Conservation (phyloP, 2,113 vertebrate genomes). For the Maccullochella peelii region DNA sequence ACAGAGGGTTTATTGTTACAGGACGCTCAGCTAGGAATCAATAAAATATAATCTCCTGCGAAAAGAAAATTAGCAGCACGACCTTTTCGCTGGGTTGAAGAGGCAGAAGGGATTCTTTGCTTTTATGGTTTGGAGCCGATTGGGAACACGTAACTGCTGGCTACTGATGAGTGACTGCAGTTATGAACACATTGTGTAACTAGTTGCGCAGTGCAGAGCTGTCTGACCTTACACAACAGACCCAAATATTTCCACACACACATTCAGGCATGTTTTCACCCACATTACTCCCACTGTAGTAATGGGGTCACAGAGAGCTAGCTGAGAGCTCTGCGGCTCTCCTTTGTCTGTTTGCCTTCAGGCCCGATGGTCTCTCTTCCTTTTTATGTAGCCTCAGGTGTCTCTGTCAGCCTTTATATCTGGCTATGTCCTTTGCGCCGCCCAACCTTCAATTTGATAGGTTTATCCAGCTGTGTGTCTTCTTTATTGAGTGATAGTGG, state of each 20-base stretch:
- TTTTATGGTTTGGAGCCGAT: background rate
- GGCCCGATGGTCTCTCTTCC: background rate
- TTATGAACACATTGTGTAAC: constrained; percentile 38
- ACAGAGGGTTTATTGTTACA: constrained; percentile 38
- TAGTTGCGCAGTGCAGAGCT: constrained; percentile 43
- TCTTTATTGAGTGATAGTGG: background rate
- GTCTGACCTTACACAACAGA: constrained; percentile 59
- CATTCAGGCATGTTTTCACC: constrained; percentile 42
- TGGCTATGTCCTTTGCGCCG: background rate
- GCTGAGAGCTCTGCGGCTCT: constrained; percentile 28
- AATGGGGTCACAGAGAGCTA: constrained; percentile 56
- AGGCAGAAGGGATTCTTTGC: background rate
- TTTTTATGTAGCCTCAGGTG: constrained; percentile 25
- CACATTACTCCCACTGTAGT: constrained; percentile 47
- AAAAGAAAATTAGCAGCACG: background rate
- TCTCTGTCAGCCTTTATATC: background rate
- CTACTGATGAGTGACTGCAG: constrained; percentile 6
- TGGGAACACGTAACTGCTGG: background rate
- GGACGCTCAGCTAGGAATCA: background rate
- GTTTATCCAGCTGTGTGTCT: background rate
- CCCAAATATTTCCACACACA: constrained; percentile 43
- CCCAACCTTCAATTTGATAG: background rate
- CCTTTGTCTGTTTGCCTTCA: constrained; percentile 31
- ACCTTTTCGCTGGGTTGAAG: constrained; percentile 13
- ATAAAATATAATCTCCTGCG: background rate